These are phyloP conservation scores for Trididemnum clinides DNA, from an alignment of 23 tunicate species.

Conservation along the genomic window DNA sequence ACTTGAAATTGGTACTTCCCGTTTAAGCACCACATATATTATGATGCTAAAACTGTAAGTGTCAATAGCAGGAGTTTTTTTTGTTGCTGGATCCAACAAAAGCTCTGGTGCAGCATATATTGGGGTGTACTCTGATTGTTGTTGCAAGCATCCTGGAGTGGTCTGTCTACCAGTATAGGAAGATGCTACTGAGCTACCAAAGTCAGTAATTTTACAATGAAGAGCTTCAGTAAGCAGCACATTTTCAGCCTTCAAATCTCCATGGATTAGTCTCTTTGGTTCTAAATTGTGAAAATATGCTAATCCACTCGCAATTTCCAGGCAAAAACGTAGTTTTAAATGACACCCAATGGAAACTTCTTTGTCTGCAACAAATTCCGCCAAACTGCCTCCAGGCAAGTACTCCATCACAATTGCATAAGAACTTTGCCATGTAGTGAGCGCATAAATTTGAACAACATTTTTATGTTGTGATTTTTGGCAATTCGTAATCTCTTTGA, in stretches of 20 bases:
- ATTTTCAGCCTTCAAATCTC: neutral
- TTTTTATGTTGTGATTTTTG: too few relatives aligned
- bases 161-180: neutral
- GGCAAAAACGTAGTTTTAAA: neutral
- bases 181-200: neutral
- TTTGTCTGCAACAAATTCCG: too few relatives aligned
- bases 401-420: too few relatives aligned
- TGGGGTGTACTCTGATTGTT: neutral
- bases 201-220: neutral
- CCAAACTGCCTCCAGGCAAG: too few relatives aligned
- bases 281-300: neutral
- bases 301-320: too few relatives aligned
- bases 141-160: neutral
- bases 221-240: neutral
- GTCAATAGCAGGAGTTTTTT: neutral
- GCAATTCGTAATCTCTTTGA: too few relatives aligned
- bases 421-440: too few relatives aligned
- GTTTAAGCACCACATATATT: too few relatives aligned
- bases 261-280: neutral
- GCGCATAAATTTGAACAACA: too few relatives aligned
- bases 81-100: neutral
- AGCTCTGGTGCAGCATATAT: neutral
- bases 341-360: too few relatives aligned
- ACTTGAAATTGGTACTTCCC: too few relatives aligned
- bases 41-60: too few relatives aligned